These are phyloP conservation scores for Pseudorhiza aurosa DNA, from an alignment of 30 jellyfish, hydroid and myxozoan genomes.

Conservation along the genomic window DNA sequence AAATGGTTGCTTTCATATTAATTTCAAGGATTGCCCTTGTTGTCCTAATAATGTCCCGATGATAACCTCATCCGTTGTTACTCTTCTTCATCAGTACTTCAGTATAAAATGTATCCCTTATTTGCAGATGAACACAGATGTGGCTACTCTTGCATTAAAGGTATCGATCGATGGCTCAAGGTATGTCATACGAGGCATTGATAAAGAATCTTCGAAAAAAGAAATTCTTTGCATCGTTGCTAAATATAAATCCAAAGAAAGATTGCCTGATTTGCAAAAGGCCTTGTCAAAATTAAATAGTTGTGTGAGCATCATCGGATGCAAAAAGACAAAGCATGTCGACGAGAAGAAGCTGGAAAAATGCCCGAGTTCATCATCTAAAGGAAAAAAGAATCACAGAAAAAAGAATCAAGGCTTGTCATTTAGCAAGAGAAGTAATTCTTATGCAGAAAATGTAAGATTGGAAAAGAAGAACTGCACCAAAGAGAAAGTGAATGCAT, in stretches of 20 bases:
- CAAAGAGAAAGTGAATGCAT: not conserved
- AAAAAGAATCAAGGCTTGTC: not conserved
- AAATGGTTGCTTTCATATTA: too few relatives aligned
- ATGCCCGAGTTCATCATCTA: not conserved
- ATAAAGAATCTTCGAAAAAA: conserved; percentile 55
- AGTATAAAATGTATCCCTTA: too few relatives aligned
- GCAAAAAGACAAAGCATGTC: not conserved
- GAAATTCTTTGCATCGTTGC: conserved; percentile 66
- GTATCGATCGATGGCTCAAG: conserved; percentile 48
- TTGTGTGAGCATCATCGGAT: conserved; percentile 12
- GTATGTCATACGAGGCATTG: conserved; percentile 47
- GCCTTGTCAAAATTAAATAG: conserved; percentile 37
- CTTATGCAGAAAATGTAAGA: not conserved
- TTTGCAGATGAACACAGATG: not conserved
- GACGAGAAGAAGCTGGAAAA: not conserved
- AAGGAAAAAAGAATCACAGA: not conserved
- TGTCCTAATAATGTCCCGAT: too few relatives aligned
- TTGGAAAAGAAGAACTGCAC: not conserved
- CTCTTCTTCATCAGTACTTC: not conserved
- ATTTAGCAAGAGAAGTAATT: not conserved
- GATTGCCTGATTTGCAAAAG: not conserved
- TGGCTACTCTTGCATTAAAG: conserved; percentile 41
- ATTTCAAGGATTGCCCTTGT: too few relatives aligned
- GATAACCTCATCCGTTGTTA: too few relatives aligned
- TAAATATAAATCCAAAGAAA: conserved; percentile 13